These are phyloP conservation scores for Aphidius gifuensis DNA, from an alignment of 1,140 invertebrate genomes.

Conservation along the genomic window DNA sequence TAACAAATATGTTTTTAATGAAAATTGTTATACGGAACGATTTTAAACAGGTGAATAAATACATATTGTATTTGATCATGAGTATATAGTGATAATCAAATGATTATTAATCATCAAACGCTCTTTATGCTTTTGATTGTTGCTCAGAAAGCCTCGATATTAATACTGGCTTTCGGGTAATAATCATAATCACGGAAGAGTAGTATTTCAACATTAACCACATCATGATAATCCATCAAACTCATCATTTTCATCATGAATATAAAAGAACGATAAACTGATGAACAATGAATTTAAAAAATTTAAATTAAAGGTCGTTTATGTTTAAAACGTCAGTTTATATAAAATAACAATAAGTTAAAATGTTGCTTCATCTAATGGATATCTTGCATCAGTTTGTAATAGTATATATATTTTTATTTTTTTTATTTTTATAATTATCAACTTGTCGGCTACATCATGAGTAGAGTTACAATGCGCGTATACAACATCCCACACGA, in stretches of 20 bases:
- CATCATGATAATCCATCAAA: background rate
- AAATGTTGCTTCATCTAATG: conserved; percentile 6
- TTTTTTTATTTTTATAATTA: too few relatives aligned
- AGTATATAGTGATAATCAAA: too few relatives aligned
- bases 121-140: conserved; percentile 59
- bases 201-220: conserved; percentile 30
- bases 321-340: background rate
- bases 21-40: too few relatives aligned
- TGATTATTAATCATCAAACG: conserved; percentile 17
- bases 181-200: conserved; percentile 56
- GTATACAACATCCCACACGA: too few relatives aligned
- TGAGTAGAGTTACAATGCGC: too few relatives aligned
- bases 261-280: background rate
- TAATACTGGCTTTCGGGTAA: conserved; percentile 56
- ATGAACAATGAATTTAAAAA: conserved; percentile 1
- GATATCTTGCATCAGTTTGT: background rate
- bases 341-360: background rate
- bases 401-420: background rate
- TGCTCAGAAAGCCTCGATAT: conserved; percentile 55
- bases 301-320: background rate
- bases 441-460: too few relatives aligned
- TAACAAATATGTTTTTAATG: too few relatives aligned
- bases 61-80: too few relatives aligned
- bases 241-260: background rate
- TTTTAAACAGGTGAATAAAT: too few relatives aligned